phyloP scores from a whole-genome alignment of 2,888 invertebrate genomes.

The Drosophila nr. fundita region DNA sequence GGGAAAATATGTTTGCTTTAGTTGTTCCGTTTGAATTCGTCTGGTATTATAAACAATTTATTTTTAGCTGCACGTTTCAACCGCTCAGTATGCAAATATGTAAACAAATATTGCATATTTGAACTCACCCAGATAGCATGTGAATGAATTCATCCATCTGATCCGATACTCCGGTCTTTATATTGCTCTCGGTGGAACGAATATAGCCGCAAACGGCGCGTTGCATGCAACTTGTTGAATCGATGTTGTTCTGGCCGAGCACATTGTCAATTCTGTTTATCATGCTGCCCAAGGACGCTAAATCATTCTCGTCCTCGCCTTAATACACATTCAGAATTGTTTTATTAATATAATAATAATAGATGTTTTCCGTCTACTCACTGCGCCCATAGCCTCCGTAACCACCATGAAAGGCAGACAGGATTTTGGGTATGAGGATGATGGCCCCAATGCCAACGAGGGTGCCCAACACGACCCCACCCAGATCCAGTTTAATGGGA shows the following conservation, averaged over 20 bases:
- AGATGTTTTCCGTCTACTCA: conserved; percentile 56
- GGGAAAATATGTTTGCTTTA: background rate
- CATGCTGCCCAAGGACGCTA: conserved; percentile 88
- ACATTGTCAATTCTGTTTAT: conserved; percentile 88
- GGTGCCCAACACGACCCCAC: conserved; percentile 92
- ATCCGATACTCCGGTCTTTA: conserved; percentile 87
- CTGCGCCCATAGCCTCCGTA: conserved; percentile 89
- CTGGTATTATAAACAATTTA: conserved; percentile 40
- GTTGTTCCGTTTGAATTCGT: conserved; percentile 29
- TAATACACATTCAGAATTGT: background rate
- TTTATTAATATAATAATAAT: background rate
- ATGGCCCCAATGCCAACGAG: conserved; percentile 93
- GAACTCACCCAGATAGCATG: conserved; percentile 87
- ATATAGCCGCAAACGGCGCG: conserved; percentile 90
- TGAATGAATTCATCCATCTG: conserved; percentile 88
- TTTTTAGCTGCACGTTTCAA: conserved; percentile 43
- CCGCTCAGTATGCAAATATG: conserved; percentile 30
- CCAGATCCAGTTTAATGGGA: conserved; percentile 92
- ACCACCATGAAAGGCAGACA: conserved; percentile 89
- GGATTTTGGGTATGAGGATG: conserved; percentile 91
- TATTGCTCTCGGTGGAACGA: conserved; percentile 89
- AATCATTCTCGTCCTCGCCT: conserved; percentile 87
- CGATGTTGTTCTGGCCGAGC: conserved; percentile 89
- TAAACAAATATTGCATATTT: conserved; percentile 28
- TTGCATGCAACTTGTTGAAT: conserved; percentile 90